Evolutionary conservation across 2,888 invertebrate genomes (phyloP).

Genomic region (Tiliacea aurago): DNA sequence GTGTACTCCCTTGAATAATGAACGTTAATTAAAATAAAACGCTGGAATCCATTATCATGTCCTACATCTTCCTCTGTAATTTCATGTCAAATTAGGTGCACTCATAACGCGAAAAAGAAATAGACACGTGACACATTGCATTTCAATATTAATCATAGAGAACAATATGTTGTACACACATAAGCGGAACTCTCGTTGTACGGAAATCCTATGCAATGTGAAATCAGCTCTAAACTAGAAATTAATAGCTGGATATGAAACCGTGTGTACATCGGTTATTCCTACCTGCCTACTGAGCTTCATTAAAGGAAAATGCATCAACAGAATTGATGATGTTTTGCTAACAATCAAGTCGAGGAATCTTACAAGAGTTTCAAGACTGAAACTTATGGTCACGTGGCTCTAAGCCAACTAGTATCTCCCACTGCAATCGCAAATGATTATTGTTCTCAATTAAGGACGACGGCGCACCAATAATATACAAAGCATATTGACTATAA

Average conservation of each 20-base stretch:
- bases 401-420: conserved; percentile 24
- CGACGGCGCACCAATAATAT: neutral
- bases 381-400: conserved; percentile 5
- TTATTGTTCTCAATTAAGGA: conserved; percentile 32
- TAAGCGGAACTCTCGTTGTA: too few species aligned
- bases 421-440: conserved; percentile 5
- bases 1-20: conserved; percentile 1
- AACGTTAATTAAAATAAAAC: conserved; percentile 27
- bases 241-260: too few species aligned
- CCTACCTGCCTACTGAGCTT: neutral
- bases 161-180: conserved; percentile 6
- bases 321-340: conserved; percentile 2
- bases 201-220: too few species aligned
- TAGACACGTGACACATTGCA: conserved; percentile 14
- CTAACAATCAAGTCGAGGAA: neutral
- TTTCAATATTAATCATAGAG: neutral
- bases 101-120: conserved; percentile 8
- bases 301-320: conserved; percentile 8
- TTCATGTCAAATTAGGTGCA: conserved; percentile 20
- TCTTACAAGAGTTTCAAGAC: neutral
- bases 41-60: conserved; percentile 31
- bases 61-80: conserved; percentile 7
- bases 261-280: neutral
- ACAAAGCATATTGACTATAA: conserved; percentile 1
- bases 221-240: too few species aligned